Base-by-base conservation (phyloP, 1,140 invertebrate genomes). In the Drosophila pruinosa region DNA sequence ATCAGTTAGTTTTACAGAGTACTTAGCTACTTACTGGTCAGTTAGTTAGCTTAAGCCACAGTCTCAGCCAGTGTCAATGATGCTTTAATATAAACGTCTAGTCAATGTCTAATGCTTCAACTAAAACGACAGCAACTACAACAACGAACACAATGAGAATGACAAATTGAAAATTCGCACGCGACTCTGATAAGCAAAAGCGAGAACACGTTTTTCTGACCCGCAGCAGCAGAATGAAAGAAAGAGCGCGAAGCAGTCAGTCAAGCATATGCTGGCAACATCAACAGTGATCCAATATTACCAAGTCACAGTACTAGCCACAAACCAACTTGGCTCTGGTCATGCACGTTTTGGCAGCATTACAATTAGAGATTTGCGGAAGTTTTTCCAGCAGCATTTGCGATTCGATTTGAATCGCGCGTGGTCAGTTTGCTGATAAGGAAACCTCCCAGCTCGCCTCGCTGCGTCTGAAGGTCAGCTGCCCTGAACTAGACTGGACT, bases 391-490 rank as follows among this genome's bases (percentile, higher is more conserved):
- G 47, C 57, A 12, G 17, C 24, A 54, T 22, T 63, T 34, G 53
- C 43, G 34, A 28, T 58, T 24, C 45, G 45, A 28, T 57, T 69
- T 41, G 48, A 48, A 67, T 62, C 50, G 53, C 71, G 39, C 67
- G 67, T 63, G 67, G 58, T 17, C 39, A 19, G 28, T 28, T 22
- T 28, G 14, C 48, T 63, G 67, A 70, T 70, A 63, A 70, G 67
- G 7, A 26, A 24, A 8, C 39, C 26, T 19, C 3, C 3, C 47
- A 7, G 6, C 24, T 24, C 26, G 10, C 21, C 43, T 15, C 2
- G n/a, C 43, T n/a, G 6, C 17, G 41, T 10, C 12, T 31, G 48
- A 79, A 82, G 79, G 79, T 79, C 80, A 50, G 10, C 69, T 59
- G 38, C 79, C 45, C 38, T 48, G 50, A 64, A 58, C 54, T 15